Evolutionary conservation across 2,797 vertebrate species (phyloP).

Genomic region (Diceros bicornis): DNA sequence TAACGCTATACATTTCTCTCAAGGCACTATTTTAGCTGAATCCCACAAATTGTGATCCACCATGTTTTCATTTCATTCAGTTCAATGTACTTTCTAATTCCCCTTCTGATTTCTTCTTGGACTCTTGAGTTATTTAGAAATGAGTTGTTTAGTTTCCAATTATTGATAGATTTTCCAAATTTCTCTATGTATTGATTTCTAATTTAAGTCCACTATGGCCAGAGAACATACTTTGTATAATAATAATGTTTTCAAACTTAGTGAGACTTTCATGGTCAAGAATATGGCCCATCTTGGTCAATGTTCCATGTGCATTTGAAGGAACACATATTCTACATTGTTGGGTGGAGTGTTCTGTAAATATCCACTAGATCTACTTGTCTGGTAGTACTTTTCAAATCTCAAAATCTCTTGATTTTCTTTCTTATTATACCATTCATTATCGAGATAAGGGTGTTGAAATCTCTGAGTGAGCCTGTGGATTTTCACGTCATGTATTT

Average conservation of each 20-base stretch:
- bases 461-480: not conserved
- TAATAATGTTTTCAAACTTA: not conserved
- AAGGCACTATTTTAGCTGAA: too few species aligned
- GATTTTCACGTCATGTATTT: not conserved
- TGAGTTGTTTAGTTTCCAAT: not conserved
- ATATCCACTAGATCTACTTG: not conserved
- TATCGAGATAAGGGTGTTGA: not conserved
- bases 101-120: not conserved
- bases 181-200: not conserved
- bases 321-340: not conserved
- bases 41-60: not conserved
- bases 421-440: not conserved
- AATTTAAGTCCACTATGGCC: not conserved
- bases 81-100: not conserved
- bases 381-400: not conserved
- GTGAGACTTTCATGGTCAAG: not conserved
- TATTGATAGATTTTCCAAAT: not conserved
- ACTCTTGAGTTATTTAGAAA: slow-evolving; percentile 28
- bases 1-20: not conserved
- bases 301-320: not conserved
- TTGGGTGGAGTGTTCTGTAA: not conserved
- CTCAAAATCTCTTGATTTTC: not conserved
- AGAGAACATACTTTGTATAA: not conserved
- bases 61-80: not conserved
- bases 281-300: not conserved